phyloP scores from a whole-genome alignment of 2,113 vertebrate genomes.

The Equus quagga region DNA sequence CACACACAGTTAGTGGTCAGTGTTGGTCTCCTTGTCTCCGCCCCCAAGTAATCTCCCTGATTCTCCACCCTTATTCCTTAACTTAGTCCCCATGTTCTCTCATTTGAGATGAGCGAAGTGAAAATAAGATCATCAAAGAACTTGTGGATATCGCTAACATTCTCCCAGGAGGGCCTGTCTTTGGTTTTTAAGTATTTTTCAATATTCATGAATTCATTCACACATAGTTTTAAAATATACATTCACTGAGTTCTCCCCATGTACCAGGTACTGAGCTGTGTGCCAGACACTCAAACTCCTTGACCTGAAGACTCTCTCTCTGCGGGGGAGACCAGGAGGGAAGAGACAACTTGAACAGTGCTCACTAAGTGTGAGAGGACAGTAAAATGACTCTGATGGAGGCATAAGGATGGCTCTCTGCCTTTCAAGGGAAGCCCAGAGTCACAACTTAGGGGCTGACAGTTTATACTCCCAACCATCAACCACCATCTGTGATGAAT shows the following conservation, averaged over 20 bases:
- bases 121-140: constrained; percentile 5
- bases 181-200: background rate
- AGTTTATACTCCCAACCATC: background rate
- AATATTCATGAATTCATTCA: background rate
- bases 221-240: background rate
- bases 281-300: background rate
- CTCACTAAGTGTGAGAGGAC: background rate
- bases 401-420: background rate
- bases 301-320: background rate
- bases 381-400: background rate
- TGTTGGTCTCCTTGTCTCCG: background rate
- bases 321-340: background rate
- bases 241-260: background rate
- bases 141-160: background rate
- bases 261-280: background rate
- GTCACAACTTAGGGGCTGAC: background rate
- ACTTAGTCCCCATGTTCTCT: background rate
- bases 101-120: background rate
- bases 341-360: background rate
- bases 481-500: background rate
- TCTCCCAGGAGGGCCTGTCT: background rate
- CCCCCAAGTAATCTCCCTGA: background rate
- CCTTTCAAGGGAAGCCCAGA: background rate
- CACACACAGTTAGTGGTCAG: background rate
- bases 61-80: background rate